Evolutionary conservation across 2,888 invertebrate genomes (phyloP).

Genomic region (Agrotis ipsilon): DNA sequence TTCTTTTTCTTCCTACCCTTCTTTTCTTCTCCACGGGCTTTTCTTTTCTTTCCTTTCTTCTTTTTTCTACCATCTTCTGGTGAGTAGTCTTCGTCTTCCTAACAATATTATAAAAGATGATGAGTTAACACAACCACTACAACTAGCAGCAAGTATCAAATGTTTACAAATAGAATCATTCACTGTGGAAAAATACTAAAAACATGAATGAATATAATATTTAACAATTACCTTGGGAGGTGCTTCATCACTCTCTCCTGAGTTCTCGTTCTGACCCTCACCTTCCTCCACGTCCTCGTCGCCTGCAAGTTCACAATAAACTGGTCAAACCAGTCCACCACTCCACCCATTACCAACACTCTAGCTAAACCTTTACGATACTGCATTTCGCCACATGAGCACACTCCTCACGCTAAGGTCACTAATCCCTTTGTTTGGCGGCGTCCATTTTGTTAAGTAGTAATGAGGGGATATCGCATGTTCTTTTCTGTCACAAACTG

Average conservation of each 20-base stretch:
- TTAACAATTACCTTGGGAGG: constrained; percentile 89
- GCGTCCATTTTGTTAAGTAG: constrained; percentile 95
- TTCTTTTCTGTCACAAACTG: constrained; percentile 91
- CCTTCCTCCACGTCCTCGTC: constrained; percentile 94
- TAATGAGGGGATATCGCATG: constrained; percentile 93
- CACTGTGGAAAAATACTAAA: constrained; percentile 45
- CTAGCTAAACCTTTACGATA: constrained; percentile 73
- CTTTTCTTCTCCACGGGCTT: constrained; percentile 97
- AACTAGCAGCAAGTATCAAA: constrained; percentile 49
- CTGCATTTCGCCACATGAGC: constrained; percentile 75
- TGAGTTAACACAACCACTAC: constrained; percentile 38
- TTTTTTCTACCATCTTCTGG: constrained; percentile 96
- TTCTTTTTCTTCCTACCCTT: constrained; percentile 98
- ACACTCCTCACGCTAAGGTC: constrained; percentile 90
- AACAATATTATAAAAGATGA: constrained; percentile 53
- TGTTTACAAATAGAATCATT: constrained; percentile 63
- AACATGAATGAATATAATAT: constrained; percentile 51
- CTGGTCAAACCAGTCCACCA: constrained; percentile 84
- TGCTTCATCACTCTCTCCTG: constrained; percentile 94
- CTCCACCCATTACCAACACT: constrained; percentile 73
- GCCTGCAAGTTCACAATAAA: constrained; percentile 86
- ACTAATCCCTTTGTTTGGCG: constrained; percentile 95
- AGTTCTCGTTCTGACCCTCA: constrained; percentile 93
- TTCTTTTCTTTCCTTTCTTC: constrained; percentile 98
- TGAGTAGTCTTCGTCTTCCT: constrained; percentile 97